A percentile compares a stretch with the other conserved stretches of the same genome.
These are phyloP conservation scores for Entomyzon cyanotis DNA, from an alignment of 2,113 vertebrate genomes.

Conservation along the genomic window DNA sequence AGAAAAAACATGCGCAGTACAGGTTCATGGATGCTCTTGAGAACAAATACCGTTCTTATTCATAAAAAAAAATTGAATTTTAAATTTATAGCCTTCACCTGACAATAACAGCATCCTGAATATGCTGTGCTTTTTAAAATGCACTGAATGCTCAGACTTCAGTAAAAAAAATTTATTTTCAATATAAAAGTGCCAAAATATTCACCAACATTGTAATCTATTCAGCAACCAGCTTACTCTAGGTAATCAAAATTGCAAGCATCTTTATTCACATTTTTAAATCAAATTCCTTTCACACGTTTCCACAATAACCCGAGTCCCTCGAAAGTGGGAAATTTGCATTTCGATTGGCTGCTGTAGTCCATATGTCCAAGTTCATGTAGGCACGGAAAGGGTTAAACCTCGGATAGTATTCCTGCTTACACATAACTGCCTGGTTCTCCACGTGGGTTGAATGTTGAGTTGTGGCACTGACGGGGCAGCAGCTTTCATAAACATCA, in stretches of 20 bases:
- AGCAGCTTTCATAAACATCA: constrained; percentile 89
- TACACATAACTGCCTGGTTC: constrained; percentile 83
- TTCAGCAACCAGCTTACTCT: constrained; percentile 78
- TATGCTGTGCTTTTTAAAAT: constrained; percentile 36
- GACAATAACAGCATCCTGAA: not conserved
- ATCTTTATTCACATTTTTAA: constrained; percentile 87
- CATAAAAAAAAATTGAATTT: not conserved
- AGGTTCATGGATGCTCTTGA: not conserved
- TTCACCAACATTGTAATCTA: constrained; percentile 78
- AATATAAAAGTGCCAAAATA: constrained; percentile 89
- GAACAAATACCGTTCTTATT: not conserved
- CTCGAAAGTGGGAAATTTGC: constrained; percentile 92
- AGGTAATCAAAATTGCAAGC: constrained; percentile 79
- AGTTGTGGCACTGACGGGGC: constrained; percentile 76
- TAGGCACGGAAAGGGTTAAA: constrained; percentile 96
- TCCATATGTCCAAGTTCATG: constrained; percentile 99
- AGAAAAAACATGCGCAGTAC: not conserved
- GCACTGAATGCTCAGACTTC: constrained; percentile 64
- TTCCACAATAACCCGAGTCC: constrained; percentile 95
- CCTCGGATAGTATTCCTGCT: constrained; percentile 86
- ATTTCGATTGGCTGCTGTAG: constrained; percentile 88
- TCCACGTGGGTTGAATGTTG: constrained; percentile 84
- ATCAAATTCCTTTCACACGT: constrained; percentile 78
- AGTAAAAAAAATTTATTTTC: constrained; percentile 82
- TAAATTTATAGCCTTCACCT: not conserved